phyloP scores from a whole-genome alignment of 2,797 vertebrate species.

The Enoplosus armatus region DNA sequence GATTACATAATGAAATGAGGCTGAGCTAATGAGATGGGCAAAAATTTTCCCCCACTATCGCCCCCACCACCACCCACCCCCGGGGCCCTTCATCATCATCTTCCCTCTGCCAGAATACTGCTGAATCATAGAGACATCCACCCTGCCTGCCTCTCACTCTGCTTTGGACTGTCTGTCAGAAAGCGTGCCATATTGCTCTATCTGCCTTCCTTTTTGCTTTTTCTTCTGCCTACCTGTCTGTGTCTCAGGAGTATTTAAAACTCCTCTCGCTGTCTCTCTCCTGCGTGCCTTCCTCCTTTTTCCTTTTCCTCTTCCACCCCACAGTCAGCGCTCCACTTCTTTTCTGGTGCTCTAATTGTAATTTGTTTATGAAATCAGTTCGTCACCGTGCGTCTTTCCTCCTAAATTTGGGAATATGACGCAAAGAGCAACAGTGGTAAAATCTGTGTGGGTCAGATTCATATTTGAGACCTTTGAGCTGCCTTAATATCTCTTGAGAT shows the following conservation, averaged over 20 bases:
- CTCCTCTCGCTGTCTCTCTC: slow-evolving; percentile 1
- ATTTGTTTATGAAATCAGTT: slow-evolving; percentile 35
- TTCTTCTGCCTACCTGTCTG: slow-evolving; percentile 41
- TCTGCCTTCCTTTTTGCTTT: slow-evolving; percentile 29
- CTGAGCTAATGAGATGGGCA: slow-evolving; percentile 81
- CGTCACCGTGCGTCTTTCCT: slow-evolving; percentile 4
- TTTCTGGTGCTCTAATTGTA: slow-evolving; percentile 10
- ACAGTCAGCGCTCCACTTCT: slow-evolving; percentile 18
- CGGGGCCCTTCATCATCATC: slow-evolving; percentile 66
- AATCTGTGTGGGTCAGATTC: slow-evolving; percentile 2
- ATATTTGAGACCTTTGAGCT: neutral
- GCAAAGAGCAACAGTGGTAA: neutral
- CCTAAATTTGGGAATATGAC: neutral
- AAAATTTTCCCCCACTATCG: slow-evolving; percentile 51
- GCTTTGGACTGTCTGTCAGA: slow-evolving; percentile 71
- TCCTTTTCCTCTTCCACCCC: neutral
- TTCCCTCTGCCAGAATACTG: slow-evolving; percentile 69
- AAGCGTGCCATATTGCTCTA: slow-evolving; percentile 40
- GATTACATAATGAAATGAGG: slow-evolving; percentile 82
- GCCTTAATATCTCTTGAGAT: slow-evolving; percentile 5
- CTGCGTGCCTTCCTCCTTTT: neutral
- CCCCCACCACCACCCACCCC: slow-evolving; percentile 41
- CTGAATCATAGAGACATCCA: slow-evolving; percentile 77
- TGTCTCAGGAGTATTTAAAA: slow-evolving; percentile 48
- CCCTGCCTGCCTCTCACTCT: slow-evolving; percentile 62